Conservation (phyloP, 2,888 invertebrate species). For the Thyatira batis region DNA sequence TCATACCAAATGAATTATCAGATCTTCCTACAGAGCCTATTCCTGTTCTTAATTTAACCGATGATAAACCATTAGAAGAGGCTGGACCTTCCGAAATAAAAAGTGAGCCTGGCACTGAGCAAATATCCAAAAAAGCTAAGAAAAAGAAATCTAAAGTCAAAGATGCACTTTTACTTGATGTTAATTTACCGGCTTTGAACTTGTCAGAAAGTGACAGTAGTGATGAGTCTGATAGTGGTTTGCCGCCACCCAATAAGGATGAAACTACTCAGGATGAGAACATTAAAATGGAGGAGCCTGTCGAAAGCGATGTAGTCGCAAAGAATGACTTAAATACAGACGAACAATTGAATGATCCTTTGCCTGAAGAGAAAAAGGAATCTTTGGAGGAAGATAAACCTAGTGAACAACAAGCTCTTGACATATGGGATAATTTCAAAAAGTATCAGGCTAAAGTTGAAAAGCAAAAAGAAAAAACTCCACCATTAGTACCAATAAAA, state of each 20-base stretch:
- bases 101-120: constrained; percentile 53
- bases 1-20: constrained; percentile 37
- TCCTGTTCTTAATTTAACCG: constrained; percentile 65
- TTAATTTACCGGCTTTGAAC: constrained; percentile 90
- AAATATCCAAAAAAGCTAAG: constrained; percentile 67
- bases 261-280: constrained; percentile 41
- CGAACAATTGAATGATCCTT: constrained; percentile 20
- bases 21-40: constrained; percentile 60
- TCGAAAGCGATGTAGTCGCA: constrained; percentile 26
- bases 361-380: constrained; percentile 50
- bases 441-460: constrained; percentile 87
- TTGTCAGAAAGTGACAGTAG: constrained; percentile 93
- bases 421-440: constrained; percentile 90
- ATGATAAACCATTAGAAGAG: constrained; percentile 61
- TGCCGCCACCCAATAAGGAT: constrained; percentile 47
- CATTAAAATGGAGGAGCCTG: constrained; percentile 31
- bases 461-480: constrained; percentile 76
- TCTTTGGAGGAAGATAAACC: constrained; percentile 72
- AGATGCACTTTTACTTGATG: constrained; percentile 74
- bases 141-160: constrained; percentile 76
- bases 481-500: constrained; percentile 71
- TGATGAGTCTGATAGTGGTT: constrained; percentile 82
- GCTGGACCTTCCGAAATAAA: constrained; percentile 58
- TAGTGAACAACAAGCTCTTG: constrained; percentile 84
- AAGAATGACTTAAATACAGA: constrained; percentile 18